These are phyloP conservation scores for Eueides isabella DNA, from an alignment of 1,140 invertebrate genomes.

Conservation along the genomic window DNA sequence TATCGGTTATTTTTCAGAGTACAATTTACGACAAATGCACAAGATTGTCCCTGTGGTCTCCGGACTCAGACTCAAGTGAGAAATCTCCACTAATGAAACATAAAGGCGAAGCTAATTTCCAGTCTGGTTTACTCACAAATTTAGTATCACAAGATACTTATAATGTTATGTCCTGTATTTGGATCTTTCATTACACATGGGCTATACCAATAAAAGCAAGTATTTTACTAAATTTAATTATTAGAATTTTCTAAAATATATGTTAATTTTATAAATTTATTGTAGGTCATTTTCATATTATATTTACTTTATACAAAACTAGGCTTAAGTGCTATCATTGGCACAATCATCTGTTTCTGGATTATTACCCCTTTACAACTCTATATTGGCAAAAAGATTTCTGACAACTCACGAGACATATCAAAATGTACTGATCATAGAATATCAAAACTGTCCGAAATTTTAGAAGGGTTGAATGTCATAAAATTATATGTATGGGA, in stretches of 20 bases:
- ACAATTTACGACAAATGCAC: conserved; percentile 85
- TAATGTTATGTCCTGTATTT: conserved; percentile 92
- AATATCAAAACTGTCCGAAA: conserved; percentile 89
- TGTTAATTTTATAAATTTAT: conserved; percentile 39
- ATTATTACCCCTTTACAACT: conserved; percentile 89
- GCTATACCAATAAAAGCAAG: conserved; percentile 92
- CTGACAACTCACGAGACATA: conserved; percentile 86
- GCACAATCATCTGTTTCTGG: conserved; percentile 86
- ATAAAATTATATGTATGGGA: conserved; percentile 94
- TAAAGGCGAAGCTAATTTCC: conserved; percentile 60
- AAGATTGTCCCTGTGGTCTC: conserved; percentile 72
- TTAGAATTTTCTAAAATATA: conserved; percentile 12
- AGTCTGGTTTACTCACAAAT: conserved; percentile 89
- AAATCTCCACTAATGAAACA: conserved; percentile 53
- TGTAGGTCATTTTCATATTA: conserved; percentile 88
- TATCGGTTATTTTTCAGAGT: conserved; percentile 76
- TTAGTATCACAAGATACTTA: conserved; percentile 91
- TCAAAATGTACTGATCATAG: conserved; percentile 89
- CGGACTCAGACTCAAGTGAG: conserved; percentile 74
- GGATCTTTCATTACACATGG: conserved; percentile 93
- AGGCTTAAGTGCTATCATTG: conserved; percentile 90
- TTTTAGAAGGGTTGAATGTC: conserved; percentile 90
- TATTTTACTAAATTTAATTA: not conserved
- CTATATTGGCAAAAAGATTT: conserved; percentile 87
- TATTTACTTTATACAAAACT: conserved; percentile 89